phyloP scores from a whole-genome alignment of 2,113 vertebrate genomes.

The Calyptomena viridis region DNA sequence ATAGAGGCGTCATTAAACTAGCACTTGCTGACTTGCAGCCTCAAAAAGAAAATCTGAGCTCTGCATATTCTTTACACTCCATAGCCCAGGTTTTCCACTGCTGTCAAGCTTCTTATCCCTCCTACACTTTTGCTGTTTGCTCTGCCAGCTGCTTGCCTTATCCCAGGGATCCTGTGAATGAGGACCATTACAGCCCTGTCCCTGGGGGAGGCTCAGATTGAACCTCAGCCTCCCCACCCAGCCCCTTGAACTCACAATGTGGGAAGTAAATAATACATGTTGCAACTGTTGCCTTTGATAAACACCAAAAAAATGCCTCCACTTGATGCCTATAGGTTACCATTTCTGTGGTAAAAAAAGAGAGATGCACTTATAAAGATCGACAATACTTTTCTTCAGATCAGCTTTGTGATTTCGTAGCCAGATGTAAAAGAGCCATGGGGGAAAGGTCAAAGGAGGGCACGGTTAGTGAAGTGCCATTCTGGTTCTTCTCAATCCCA shows the following conservation, averaged over 20 bases:
- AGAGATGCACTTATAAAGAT: not conserved
- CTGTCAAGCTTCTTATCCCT: not conserved
- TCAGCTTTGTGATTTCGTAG: not conserved
- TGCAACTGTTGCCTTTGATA: not conserved
- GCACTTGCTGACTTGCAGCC: not conserved
- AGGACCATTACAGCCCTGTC: not conserved
- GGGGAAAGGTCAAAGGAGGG: not conserved
- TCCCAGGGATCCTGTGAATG: not conserved
- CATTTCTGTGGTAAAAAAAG: not conserved
- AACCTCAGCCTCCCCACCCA: not conserved
- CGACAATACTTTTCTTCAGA: not conserved
- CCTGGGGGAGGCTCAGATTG: not conserved
- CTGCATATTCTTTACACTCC: not conserved
- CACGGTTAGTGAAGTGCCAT: not conserved
- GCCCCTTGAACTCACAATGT: not conserved
- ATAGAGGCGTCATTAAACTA: not conserved
- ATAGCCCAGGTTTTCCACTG: rapidly evolving
- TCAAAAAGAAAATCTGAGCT: not conserved
- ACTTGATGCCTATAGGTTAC: not conserved
- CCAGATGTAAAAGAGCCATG: not conserved
- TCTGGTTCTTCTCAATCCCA: not conserved
- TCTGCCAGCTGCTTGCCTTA: not conserved
- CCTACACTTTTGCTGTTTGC: rapidly evolving
- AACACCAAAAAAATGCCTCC: not conserved
- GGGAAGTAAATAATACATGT: not conserved